Conservation (phyloP, 2,113 vertebrate species). For the Alaudala cheleensis region DNA sequence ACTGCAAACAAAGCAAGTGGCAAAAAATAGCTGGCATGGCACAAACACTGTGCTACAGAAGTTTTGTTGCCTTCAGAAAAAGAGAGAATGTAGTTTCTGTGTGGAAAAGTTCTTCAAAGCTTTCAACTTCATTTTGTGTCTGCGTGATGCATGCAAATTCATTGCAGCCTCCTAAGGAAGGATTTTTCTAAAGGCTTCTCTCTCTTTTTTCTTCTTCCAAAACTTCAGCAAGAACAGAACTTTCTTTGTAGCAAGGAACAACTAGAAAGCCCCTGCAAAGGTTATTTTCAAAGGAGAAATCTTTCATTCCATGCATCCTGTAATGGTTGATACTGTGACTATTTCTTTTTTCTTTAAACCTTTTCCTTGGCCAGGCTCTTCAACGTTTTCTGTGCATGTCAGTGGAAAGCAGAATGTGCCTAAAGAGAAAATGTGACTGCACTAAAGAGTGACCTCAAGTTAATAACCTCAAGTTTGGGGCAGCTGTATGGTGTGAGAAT, state of each 20-base stretch:
- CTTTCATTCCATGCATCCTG: background rate
- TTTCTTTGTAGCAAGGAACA: conserved; percentile 26
- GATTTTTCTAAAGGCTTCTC: conserved; percentile 24
- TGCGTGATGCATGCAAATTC: background rate
- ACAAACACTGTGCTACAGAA: background rate
- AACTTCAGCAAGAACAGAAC: conserved; percentile 14
- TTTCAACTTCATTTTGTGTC: background rate
- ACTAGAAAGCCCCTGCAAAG: background rate
- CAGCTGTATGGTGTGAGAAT: background rate
- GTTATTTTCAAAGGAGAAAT: conserved; percentile 38
- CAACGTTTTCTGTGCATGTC: background rate
- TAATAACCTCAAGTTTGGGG: background rate
- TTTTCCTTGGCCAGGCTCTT: background rate
- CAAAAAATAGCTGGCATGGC: background rate
- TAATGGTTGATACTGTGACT: background rate
- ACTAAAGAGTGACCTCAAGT: background rate
- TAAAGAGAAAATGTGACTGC: background rate
- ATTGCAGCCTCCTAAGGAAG: background rate
- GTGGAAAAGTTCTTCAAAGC: conserved; percentile 12
- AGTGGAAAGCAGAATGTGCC: background rate
- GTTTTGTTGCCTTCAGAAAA: background rate
- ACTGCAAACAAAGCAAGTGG: background rate
- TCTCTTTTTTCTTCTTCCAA: conserved; percentile 4
- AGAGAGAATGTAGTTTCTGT: background rate
- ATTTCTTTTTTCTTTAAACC: background rate